Conservation (phyloP, 1,140 invertebrate genomes). For the Bombus difficillimus region DNA sequence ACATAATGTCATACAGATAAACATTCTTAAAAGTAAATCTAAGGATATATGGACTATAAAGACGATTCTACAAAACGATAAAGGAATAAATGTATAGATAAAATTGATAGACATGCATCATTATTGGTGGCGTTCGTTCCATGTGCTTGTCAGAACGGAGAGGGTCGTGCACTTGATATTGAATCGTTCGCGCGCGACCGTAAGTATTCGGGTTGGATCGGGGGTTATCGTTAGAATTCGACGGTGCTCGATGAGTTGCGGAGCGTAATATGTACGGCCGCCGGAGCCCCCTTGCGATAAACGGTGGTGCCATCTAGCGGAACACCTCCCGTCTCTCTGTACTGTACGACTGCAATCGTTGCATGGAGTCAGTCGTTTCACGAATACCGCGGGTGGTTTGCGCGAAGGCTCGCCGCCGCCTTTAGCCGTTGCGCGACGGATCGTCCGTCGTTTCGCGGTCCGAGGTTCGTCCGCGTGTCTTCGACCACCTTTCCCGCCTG, state of each 20-base stretch:
- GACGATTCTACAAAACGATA: background rate
- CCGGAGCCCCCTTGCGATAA: conserved; percentile 67
- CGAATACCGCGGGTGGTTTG: conserved; percentile 77
- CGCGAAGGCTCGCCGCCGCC: conserved; percentile 56
- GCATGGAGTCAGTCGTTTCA: conserved; percentile 80
- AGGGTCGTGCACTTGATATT: conserved; percentile 77
- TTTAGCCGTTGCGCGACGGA: conserved; percentile 59
- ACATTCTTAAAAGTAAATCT: background rate
- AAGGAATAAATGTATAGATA: conserved; percentile 22
- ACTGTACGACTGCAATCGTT: conserved; percentile 75
- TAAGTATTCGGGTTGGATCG: conserved; percentile 38
- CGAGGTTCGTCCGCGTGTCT: conserved; percentile 60
- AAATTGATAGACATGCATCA: background rate
- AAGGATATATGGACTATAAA: background rate
- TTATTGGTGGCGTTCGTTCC: conserved; percentile 22
- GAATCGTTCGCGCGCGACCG: conserved; percentile 63
- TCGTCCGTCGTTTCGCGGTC: conserved; percentile 52
- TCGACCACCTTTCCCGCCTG: conserved; percentile 50
- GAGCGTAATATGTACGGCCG: conserved; percentile 61
- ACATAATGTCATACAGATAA: too few relatives aligned
- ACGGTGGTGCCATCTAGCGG: conserved; percentile 68
- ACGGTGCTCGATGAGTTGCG: conserved; percentile 47
- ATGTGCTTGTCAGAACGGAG: conserved; percentile 40
- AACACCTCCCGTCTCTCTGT: conserved; percentile 60
- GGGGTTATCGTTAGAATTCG: conserved; percentile 45